Evolutionary conservation across 2,888 invertebrate species (phyloP).

Genomic region (Colostygia pectinataria): DNA sequence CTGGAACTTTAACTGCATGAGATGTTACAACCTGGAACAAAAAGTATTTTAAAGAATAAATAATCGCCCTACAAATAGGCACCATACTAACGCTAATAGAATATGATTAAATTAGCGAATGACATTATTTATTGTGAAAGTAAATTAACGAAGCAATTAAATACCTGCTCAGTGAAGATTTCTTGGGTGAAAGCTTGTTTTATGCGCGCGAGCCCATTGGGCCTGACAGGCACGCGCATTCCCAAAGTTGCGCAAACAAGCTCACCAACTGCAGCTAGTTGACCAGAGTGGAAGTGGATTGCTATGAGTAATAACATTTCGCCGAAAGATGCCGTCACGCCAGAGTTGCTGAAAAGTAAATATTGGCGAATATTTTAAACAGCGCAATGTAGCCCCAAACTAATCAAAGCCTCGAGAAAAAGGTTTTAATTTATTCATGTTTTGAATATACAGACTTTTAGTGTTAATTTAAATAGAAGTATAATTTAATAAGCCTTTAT

Average conservation of each 20-base stretch:
- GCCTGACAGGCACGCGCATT: constrained; percentile 95
- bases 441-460: too few species aligned
- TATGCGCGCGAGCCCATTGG: constrained; percentile 93
- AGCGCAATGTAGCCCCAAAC: too few species aligned
- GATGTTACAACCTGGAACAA: constrained; percentile 90
- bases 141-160: neutral
- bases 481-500: too few species aligned
- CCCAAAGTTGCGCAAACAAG: constrained; percentile 96
- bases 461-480: too few species aligned
- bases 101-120: too few species aligned
- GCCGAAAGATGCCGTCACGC: constrained; percentile 94
- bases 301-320: constrained; percentile 98
- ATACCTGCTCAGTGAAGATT: constrained; percentile 97
- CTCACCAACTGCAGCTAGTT: constrained; percentile 95
- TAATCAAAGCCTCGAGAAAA: too few species aligned
- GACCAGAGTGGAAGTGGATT: constrained; percentile 98
- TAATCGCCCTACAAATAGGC: too few species aligned
- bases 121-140: neutral
- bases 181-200: constrained; percentile 98
- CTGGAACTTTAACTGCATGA: constrained; percentile 97
- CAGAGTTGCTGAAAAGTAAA: constrained; percentile 85
- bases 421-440: too few species aligned
- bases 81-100: too few species aligned
- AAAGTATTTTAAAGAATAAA: neutral
- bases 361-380: too few species aligned